A percentile compares a stretch with the other conserved stretches of the same genome.
These are phyloP conservation scores for Fistularia commersonii DNA, from an alignment of 2,797 vertebrate genomes.

Conservation along the genomic window DNA sequence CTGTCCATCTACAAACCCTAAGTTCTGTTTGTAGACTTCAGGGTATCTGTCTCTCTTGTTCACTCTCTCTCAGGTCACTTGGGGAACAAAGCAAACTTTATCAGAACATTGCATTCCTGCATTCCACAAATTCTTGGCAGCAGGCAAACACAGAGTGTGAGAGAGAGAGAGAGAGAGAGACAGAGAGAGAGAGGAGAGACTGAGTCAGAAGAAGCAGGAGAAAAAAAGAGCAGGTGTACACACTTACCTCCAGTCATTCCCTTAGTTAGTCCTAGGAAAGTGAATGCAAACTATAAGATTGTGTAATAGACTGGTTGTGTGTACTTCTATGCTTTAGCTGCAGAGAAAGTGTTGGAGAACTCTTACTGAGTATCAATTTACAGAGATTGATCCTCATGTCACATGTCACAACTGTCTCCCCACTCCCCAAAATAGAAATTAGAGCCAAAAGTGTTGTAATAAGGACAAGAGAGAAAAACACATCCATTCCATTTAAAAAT, in stretches of 20 bases:
- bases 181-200: conserved; percentile 12
- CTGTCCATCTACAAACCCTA: neutral
- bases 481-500: too few species aligned
- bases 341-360: neutral
- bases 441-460: too few species aligned
- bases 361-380: neutral
- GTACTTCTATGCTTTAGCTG: neutral
- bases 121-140: conserved; percentile 98
- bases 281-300: conserved; percentile 20
- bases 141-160: conserved; percentile 65
- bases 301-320: neutral
- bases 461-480: too few species aligned
- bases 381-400: too few species aligned
- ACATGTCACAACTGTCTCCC: too few species aligned
- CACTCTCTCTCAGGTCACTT: conserved; percentile 78
- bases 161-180: conserved; percentile 20
- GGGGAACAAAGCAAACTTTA: conserved; percentile 97
- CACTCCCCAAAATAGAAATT: too few species aligned
- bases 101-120: conserved; percentile 87
- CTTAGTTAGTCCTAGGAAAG: conserved; percentile 6
- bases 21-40: conserved; percentile 11
- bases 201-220: conserved; percentile 2
- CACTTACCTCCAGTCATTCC: conserved; percentile 18
- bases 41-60: conserved; percentile 24
- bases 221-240: conserved; percentile 38